A percentile compares a stretch with the other conserved stretches of the same genome.
Evolutionary conservation across 1,140 invertebrate species (phyloP).

Genomic region (Pseudomyrmex dendroicus): DNA sequence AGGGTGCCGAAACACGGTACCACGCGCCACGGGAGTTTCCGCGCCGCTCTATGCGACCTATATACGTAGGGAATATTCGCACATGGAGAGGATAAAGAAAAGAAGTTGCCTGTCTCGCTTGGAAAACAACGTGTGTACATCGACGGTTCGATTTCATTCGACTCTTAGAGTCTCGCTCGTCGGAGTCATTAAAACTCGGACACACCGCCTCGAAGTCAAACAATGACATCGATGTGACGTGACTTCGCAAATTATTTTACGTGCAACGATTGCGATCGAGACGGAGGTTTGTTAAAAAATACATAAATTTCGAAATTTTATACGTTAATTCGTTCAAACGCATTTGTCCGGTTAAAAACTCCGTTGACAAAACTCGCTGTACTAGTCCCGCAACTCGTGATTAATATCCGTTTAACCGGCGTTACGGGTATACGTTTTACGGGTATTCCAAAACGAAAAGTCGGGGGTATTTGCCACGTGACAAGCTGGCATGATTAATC

Average conservation of each 20-base stretch:
- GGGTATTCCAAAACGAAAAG: constrained; percentile 64
- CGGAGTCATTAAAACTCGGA: too few species aligned
- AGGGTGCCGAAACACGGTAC: constrained; percentile 68
- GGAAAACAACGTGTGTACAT: not conserved
- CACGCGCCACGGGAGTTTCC: constrained; percentile 43
- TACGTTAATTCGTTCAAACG: too few species aligned
- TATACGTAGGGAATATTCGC: not conserved
- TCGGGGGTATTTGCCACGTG: constrained; percentile 67
- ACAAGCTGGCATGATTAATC: constrained; percentile 78
- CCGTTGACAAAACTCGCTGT: constrained; percentile 13
- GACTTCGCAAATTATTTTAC: too few species aligned
- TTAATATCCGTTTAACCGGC: constrained; percentile 52
- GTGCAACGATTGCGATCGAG: too few species aligned
- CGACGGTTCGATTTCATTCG: too few species aligned
- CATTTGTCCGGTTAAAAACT: not conserved
- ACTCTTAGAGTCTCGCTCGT: too few species aligned
- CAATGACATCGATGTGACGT: too few species aligned
- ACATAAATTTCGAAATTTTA: too few species aligned
- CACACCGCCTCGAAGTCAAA: too few species aligned
- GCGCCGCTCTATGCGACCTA: constrained; percentile 26
- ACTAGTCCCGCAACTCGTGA: constrained; percentile 37
- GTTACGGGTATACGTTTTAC: constrained; percentile 22
- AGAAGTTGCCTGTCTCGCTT: not conserved
- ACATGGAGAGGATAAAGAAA: too few species aligned
- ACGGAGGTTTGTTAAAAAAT: too few species aligned